Evolutionary conservation across 2,888 invertebrate species (phyloP), one percentile per base, ranked within the genome.

Genomic region (Amphipoea oculea): DNA sequence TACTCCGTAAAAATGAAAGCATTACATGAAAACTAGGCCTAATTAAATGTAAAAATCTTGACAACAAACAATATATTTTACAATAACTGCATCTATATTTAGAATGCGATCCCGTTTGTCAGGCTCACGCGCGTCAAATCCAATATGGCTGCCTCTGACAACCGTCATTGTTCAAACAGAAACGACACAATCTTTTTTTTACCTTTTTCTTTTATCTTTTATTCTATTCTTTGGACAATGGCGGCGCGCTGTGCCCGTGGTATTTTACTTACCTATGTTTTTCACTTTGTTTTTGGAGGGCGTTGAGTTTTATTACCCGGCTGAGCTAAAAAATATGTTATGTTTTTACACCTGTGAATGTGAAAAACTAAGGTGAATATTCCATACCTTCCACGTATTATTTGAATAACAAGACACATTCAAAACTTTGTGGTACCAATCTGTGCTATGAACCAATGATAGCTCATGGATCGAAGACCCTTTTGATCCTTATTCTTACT

Each of bases 71-170:
- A 81, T 67, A 80, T 69, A 79, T 82, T 78, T 76, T 74, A 85
- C 78, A 82, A 85, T 81, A 78, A 77, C 74, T 78, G 71, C 87
- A 83, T 86, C 79, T 88, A 85, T 84, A 84, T 88, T 86, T 87
- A 81, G 85, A 89, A 88, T 85, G 69, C 86, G 79, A 87, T 88
- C 87, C 89, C 88, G 88, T 89, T 85, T 85, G 90, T 85, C 82
- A 80, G 88, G 84, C 91, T 91, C 93, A 89, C 93, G 91, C 92
- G 92, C 90, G 91, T 89, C 92, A 90, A 90, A 90, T 91, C 90
- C 95, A 96, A 94, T 91, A 96, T 96, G 96, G 96, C 96, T 94
- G 95, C 92, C 95, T 94, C 94, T 94, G 96, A 96, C 96, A 95
- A 94, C 94, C 92, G 90, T 93, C 93, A 94, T 96, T 97, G 96